These are phyloP conservation scores for Porites cylindrica DNA, from an alignment of 92 coral and sea anemone genomes.

Conservation along the genomic window DNA sequence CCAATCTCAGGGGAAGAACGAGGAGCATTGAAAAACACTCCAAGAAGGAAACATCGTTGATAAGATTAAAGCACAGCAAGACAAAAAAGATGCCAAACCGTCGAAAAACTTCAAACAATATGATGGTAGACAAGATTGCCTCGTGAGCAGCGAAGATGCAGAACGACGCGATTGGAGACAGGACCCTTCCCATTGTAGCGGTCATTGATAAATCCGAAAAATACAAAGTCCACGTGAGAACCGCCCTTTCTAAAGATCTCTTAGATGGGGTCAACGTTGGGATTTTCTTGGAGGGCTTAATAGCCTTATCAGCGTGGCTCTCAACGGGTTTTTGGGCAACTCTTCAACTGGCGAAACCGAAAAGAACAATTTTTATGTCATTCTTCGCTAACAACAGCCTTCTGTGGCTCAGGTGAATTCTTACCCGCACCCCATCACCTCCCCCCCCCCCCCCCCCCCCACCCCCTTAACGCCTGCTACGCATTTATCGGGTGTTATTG, in stretches of 20 bases:
- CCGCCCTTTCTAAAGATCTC: slow-evolving; percentile 16
- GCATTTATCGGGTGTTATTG: too few relatives aligned
- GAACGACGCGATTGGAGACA: slow-evolving; percentile 35
- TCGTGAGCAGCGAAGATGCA: slow-evolving; percentile 25
- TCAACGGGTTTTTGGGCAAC: slow-evolving; percentile 34
- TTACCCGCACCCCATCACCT: too few relatives aligned
- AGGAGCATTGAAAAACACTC: neutral
- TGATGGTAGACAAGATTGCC: slow-evolving; percentile 31
- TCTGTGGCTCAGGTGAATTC: slow-evolving; percentile 20
- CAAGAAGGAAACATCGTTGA: neutral
- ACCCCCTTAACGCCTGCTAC: too few relatives aligned
- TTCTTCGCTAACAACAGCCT: slow-evolving; percentile 42
- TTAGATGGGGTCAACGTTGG: neutral
- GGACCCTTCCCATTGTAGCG: slow-evolving; percentile 36
- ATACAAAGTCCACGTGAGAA: slow-evolving; percentile 37
- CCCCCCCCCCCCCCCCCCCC: too few relatives aligned
- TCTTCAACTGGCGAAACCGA: slow-evolving; percentile 27
- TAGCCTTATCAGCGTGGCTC: neutral
- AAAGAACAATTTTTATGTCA: slow-evolving; percentile 21
- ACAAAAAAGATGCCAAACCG: slow-evolving; percentile 4
- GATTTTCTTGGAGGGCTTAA: slow-evolving; percentile 29
- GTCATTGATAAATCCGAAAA: slow-evolving; percentile 44
- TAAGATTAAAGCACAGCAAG: slow-evolving; percentile 4
- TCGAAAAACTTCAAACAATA: slow-evolving; percentile 28
- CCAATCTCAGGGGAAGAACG: too few relatives aligned